phyloP scores from a whole-genome alignment of 2,888 invertebrate species.

The Plagodis pulveraria region DNA sequence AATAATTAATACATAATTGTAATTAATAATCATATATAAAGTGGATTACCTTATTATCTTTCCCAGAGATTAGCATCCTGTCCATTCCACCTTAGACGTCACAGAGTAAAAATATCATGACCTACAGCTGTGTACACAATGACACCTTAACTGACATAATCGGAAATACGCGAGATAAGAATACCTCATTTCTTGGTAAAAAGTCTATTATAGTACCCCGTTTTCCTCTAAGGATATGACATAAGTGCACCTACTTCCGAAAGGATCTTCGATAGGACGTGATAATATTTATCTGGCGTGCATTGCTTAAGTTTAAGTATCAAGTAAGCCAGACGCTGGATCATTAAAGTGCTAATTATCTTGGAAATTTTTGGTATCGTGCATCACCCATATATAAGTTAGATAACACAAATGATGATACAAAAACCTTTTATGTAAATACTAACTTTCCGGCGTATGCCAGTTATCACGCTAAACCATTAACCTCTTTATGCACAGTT shows the following conservation, averaged over 20 bases:
- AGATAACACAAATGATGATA: too few relatives aligned
- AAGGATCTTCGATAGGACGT: conserved; percentile 32
- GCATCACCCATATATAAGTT: neutral
- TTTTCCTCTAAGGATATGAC: conserved; percentile 33
- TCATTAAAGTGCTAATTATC: conserved; percentile 3
- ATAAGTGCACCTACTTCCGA: conserved; percentile 30
- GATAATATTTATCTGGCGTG: conserved; percentile 30
- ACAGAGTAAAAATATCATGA: neutral
- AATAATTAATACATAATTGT: too few relatives aligned
- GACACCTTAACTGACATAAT: conserved; percentile 8
- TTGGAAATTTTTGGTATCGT: conserved; percentile 1
- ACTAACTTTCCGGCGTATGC: too few relatives aligned
- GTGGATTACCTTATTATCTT: too few relatives aligned
- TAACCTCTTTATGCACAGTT: too few relatives aligned
- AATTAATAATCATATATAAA: too few relatives aligned
- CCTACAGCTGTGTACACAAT: neutral
- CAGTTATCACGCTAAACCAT: too few relatives aligned
- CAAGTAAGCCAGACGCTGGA: conserved; percentile 7
- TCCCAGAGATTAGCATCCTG: too few relatives aligned
- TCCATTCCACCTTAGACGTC: conserved; percentile 2
- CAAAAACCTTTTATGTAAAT: too few relatives aligned
- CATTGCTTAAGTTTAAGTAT: conserved; percentile 26
- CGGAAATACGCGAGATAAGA: conserved; percentile 6
- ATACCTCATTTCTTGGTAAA: conserved; percentile 11
- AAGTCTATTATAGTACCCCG: conserved; percentile 4